A percentile compares a stretch with the other conserved stretches of the same genome.
phyloP scores from a whole-genome alignment of 1,140 invertebrate genomes.

The Habropoda laboriosa region DNA sequence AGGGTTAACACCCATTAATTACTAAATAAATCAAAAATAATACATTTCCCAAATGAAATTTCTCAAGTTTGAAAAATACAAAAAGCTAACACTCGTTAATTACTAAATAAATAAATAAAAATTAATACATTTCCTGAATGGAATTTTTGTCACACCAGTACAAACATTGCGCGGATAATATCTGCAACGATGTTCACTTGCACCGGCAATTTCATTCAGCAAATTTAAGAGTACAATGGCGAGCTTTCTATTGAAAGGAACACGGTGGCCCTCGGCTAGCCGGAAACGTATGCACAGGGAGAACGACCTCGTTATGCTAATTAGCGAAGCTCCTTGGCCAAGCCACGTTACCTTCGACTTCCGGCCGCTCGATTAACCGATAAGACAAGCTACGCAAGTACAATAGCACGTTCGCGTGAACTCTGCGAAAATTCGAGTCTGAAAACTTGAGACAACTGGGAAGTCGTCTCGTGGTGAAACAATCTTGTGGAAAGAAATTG shows the following conservation, averaged over 20 bases:
- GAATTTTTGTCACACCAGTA: background rate
- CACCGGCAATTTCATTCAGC: background rate
- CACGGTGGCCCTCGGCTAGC: constrained; percentile 27
- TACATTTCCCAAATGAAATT: too few species aligned
- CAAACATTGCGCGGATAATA: too few species aligned
- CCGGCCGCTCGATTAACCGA: constrained; percentile 54
- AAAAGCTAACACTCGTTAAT: too few species aligned
- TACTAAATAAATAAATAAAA: too few species aligned
- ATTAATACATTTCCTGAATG: too few species aligned
- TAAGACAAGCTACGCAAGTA: background rate
- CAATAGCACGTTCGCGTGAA: constrained; percentile 17
- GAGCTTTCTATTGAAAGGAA: constrained; percentile 15
- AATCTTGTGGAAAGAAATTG: background rate
- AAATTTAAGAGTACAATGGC: background rate
- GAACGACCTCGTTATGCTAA: constrained; percentile 64
- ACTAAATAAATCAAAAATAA: too few species aligned
- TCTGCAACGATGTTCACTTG: background rate
- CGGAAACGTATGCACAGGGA: constrained; percentile 48
- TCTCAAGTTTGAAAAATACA: too few species aligned
- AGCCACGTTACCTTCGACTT: constrained; percentile 50
- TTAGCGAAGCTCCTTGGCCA: constrained; percentile 56
- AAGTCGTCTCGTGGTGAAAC: background rate
- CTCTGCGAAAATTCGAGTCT: background rate
- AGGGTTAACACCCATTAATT: too few species aligned
- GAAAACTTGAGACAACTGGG: background rate